Percentiles rank a stretch among this genome's conserved stretches.
Conservation (phyloP, 2,113 vertebrate genomes). For the Hippocampus barbouri region DNA sequence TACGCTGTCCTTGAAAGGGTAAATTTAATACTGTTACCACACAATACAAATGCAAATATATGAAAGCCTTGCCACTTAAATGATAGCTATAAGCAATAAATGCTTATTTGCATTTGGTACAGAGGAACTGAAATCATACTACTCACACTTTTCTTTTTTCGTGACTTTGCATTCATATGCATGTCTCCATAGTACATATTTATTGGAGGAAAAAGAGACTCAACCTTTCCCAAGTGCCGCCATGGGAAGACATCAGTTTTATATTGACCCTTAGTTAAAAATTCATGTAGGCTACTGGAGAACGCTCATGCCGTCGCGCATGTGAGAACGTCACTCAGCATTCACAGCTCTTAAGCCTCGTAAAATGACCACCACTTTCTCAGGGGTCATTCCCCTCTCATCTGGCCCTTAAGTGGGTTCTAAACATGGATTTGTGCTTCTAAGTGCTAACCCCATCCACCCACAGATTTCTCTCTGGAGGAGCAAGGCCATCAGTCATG, state of each 20-base stretch:
- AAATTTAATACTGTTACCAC: too few species aligned
- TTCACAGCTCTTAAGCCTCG: conserved; percentile 17
- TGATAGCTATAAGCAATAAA: too few species aligned
- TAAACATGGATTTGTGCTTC: conserved; percentile 47
- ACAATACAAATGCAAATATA: too few species aligned
- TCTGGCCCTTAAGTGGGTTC: conserved; percentile 44
- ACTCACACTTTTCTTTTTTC: not conserved
- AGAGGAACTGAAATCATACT: not conserved
- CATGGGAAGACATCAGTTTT: not conserved
- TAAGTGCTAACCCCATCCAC: conserved; percentile 45
- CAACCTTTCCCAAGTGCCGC: not conserved
- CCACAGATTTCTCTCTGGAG: conserved; percentile 42
- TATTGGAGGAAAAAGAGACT: not conserved
- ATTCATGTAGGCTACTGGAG: not conserved
- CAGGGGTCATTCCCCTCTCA: conserved; percentile 18
- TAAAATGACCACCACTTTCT: not conserved
- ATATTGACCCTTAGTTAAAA: not conserved
- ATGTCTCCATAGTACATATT: not conserved
- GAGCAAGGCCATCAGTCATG: conserved; percentile 51
- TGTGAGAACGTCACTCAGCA: not conserved
- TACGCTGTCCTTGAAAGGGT: too few species aligned
- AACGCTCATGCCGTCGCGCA: not conserved
- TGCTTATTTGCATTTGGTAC: not conserved
- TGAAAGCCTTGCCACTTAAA: too few species aligned
- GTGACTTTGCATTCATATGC: not conserved